A percentile compares a stretch with the other conserved stretches of the same genome.
Conservation (phyloP, 2,113 vertebrate species). For the Vicugna pacos region DNA sequence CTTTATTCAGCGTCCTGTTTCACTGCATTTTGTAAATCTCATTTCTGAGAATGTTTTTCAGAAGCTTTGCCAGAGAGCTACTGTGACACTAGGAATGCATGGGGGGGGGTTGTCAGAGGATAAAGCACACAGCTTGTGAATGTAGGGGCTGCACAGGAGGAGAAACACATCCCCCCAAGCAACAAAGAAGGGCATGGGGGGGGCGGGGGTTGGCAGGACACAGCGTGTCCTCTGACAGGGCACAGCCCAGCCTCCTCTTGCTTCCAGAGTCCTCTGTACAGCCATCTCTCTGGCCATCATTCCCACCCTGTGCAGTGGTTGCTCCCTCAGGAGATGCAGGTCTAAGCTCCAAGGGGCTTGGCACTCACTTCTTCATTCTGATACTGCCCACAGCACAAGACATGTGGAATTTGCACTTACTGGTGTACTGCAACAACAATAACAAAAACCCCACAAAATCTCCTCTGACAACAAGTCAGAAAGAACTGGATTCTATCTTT, state of each 20-base stretch:
- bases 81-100: too few relatives aligned
- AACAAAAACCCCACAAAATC: background rate
- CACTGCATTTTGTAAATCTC: too few relatives aligned
- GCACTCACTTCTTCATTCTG: background rate
- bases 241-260: background rate
- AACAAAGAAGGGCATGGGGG: background rate
- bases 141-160: rapidly evolving
- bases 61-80: too few relatives aligned
- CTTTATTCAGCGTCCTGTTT: too few relatives aligned
- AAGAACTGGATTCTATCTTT: background rate
- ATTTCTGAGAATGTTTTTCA: too few relatives aligned
- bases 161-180: background rate
- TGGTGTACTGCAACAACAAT: background rate
- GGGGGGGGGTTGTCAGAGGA: background rate
- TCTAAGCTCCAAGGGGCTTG: background rate
- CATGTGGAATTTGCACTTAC: rapidly evolving
- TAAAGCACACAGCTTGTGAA: rapidly evolving
- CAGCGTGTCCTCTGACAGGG: background rate
- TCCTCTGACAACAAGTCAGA: background rate
- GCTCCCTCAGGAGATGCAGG: background rate
- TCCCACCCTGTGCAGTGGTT: background rate
- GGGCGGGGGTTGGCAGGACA: background rate
- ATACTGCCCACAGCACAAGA: background rate
- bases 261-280: background rate
- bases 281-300: background rate